Conservation (phyloP, 2,888 invertebrate species). For the Plebejus argus region DNA sequence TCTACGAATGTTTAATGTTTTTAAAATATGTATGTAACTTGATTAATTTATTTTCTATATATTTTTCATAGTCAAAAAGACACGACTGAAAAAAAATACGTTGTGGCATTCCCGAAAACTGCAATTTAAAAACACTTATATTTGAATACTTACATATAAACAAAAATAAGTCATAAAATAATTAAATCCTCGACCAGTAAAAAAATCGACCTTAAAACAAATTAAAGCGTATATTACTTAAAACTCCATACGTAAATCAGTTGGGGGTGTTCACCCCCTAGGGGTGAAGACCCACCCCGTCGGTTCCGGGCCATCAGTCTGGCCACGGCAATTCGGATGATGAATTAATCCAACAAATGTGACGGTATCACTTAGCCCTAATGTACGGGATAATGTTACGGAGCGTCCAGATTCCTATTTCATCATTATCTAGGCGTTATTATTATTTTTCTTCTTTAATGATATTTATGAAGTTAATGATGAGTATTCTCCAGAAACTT, state of each 20-base stretch:
- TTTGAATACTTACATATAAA: background rate
- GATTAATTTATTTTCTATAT: too few relatives aligned
- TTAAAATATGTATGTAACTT: too few relatives aligned
- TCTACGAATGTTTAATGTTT: too few relatives aligned
- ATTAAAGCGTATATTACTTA: conserved; percentile 45
- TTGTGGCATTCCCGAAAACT: too few relatives aligned
- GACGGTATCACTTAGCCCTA: conserved; percentile 81
- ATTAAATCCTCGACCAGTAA: background rate
- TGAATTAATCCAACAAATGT: conserved; percentile 82
- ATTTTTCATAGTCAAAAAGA: too few relatives aligned
- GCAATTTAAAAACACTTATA: too few relatives aligned
- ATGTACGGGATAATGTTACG: conserved; percentile 80
- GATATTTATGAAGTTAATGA: background rate
- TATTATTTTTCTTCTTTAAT: conserved; percentile 23
- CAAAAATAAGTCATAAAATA: background rate
- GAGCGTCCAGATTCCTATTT: conserved; percentile 51
- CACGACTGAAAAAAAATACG: too few relatives aligned
- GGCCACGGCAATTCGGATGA: conserved; percentile 81
- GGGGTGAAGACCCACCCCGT: conserved; percentile 31
- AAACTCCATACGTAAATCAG: conserved; percentile 64
- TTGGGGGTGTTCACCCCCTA: conserved; percentile 21
- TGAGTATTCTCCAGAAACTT: background rate
- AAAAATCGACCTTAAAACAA: conserved; percentile 9
- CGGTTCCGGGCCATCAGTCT: conserved; percentile 78
- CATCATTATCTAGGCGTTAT: conserved; percentile 42